Evolutionary conservation across 2,797 vertebrate species (phyloP), one percentile per base, ranked within the genome.

Genomic region (Anisognathus igniventris): DNA sequence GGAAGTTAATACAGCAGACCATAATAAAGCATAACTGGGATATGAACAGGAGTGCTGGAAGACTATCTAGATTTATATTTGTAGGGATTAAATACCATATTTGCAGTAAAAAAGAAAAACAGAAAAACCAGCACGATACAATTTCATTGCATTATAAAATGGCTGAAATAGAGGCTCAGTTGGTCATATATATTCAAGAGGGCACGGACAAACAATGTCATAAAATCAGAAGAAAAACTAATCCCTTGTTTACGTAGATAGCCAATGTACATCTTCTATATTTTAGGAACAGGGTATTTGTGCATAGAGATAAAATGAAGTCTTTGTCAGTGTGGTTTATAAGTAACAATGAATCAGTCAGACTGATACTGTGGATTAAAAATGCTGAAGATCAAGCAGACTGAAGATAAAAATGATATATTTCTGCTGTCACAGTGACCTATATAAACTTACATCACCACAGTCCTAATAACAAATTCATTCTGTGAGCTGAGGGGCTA

Each of bases 381-480:
- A 90, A 85, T 79, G 45, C 74, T 89, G 88, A 60, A 79, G 67
- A 92, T 88, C 80, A 93, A 87, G 66, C 37, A 64, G 64, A 31
- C 60, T 47, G 60, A 88, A 91, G 78, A 92, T 92, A 91, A 89
- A 95, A 94, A 72, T 80, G n/a, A 47, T 85, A 64, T 24, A 17
- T 87, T 93, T 95, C 91, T 87, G 68, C 72, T 94, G 90, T 87
- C 86, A 79, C 72, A 54, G 75, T 95, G 95, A 96, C 88, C 92
- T 95, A 77, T 67, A 92, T 93, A 96, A 96, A 88, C 57, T 60
- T 87, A 61, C 39, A 61, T 79, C 56, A 53, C 37, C 18, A 10
- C 31, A 73, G 37, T 22, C 40, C 74, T 60, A 77, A 57, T 71
- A 91, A 84, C 16, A 62, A 64, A 76, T 77, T 74, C 14, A 44